Conservation (phyloP, 2,113 vertebrate genomes). For the Rhinopomastus cyanomelas region DNA sequence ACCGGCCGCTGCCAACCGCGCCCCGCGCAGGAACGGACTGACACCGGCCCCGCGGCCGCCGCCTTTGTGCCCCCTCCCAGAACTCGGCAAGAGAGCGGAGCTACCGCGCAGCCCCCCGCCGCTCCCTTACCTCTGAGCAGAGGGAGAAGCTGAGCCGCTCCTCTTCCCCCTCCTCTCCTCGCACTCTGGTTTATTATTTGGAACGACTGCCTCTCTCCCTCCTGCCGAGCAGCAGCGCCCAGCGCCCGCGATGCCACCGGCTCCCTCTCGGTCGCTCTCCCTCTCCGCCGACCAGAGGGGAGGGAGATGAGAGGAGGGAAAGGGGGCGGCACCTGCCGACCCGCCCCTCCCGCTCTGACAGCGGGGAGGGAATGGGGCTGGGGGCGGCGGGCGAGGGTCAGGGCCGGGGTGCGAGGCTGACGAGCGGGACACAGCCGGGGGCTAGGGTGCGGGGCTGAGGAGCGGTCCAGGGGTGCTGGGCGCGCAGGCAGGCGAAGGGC, state of each 20-base stretch:
- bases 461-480: not conserved
- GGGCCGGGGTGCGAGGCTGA: not conserved
- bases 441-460: not conserved
- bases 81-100: not conserved
- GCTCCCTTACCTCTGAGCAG: slow-evolving; percentile 40
- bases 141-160: not conserved
- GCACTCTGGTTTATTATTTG: not conserved
- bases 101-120: not conserved
- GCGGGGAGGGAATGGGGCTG: not conserved
- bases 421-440: not conserved
- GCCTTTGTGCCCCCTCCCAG: not conserved
- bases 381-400: not conserved
- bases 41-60: not conserved
- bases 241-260: not conserved
- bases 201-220: not conserved
- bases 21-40: not conserved
- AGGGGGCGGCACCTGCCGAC: slow-evolving; percentile 39
- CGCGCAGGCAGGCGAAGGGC: not conserved
- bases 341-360: slow-evolving; percentile 37
- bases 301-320: not conserved
- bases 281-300: not conserved
- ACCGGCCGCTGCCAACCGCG: not conserved
- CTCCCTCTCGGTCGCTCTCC: not conserved
- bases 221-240: not conserved
- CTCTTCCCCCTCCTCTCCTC: not conserved